Evolutionary conservation across 2,113 vertebrate genomes (phyloP).

Genomic region (Centropristis striata): DNA sequence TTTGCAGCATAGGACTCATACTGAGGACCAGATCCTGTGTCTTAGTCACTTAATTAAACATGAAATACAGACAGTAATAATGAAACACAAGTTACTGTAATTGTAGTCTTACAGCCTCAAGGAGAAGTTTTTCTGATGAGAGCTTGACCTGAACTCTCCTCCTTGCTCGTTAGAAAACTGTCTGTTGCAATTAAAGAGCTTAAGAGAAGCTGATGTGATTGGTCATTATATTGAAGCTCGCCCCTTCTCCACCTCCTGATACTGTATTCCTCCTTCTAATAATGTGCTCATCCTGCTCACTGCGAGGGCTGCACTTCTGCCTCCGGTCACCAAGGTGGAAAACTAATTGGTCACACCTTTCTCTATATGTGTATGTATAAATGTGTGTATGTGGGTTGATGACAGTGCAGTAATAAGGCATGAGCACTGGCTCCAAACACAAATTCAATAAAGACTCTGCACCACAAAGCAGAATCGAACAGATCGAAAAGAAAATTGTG

Average conservation of each 20-base stretch:
- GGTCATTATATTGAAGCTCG: slow-evolving; percentile 21
- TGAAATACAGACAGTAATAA: slow-evolving; percentile 45
- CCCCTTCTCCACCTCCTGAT: slow-evolving; percentile 32
- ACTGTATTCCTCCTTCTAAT: slow-evolving; percentile 27
- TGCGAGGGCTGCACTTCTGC: slow-evolving; percentile 7
- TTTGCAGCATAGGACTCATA: not conserved
- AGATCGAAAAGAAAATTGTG: slow-evolving; percentile 25
- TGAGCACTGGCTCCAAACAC: slow-evolving; percentile 39
- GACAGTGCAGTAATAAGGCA: slow-evolving; percentile 29
- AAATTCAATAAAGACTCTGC: slow-evolving; percentile 58
- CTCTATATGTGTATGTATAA: slow-evolving; percentile 1
- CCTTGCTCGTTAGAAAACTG: slow-evolving; percentile 60
- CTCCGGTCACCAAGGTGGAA: slow-evolving; percentile 15
- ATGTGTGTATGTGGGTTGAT: slow-evolving; percentile 12
- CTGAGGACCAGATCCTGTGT: not conserved
- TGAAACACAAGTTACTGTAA: slow-evolving; percentile 50
- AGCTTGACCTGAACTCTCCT: slow-evolving; percentile 47
- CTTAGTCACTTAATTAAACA: slow-evolving; percentile 46
- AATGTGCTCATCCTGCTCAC: slow-evolving; percentile 31
- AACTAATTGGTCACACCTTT: slow-evolving; percentile 34
- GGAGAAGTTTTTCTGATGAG: slow-evolving; percentile 40
- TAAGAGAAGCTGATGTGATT: slow-evolving; percentile 43
- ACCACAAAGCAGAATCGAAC: slow-evolving; percentile 47
- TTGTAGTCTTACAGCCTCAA: slow-evolving; percentile 16
- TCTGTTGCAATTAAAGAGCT: slow-evolving; percentile 54